Percentiles rank a stretch among this genome's conserved stretches.
Evolutionary conservation across 2,797 vertebrate species (phyloP).

Genomic region (Amniataba percoides): DNA sequence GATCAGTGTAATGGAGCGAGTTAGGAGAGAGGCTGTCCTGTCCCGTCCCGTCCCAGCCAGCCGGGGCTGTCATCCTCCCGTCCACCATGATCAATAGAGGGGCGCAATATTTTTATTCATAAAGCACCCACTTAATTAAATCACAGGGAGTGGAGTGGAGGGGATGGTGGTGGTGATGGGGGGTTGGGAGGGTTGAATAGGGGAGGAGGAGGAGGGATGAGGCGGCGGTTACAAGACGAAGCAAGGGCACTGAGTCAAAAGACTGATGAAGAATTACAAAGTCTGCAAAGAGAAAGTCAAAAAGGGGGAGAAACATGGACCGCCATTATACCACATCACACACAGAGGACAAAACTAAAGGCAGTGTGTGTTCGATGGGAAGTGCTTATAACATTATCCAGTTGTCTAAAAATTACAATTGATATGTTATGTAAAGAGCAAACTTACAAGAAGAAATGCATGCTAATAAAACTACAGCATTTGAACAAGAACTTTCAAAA

Average conservation of each 20-base stretch:
- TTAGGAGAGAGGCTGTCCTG: slow-evolving; percentile 60
- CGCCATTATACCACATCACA: slow-evolving; percentile 20
- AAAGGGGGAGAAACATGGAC: slow-evolving; percentile 32
- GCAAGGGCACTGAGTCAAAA: slow-evolving; percentile 77
- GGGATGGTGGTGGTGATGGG: slow-evolving; percentile 79
- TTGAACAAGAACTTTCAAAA: slow-evolving; percentile 8
- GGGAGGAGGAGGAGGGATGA: slow-evolving; percentile 44
- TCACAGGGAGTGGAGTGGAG: slow-evolving; percentile 83
- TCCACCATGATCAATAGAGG: slow-evolving; percentile 93
- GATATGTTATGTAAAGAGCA: slow-evolving; percentile 11
- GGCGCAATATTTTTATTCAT: slow-evolving; percentile 97
- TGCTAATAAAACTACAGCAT: not conserved
- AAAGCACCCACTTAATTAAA: slow-evolving; percentile 96
- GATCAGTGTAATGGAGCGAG: slow-evolving; percentile 52
- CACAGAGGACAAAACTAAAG: slow-evolving; percentile 44
- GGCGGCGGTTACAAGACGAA: slow-evolving; percentile 48
- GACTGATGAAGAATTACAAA: slow-evolving; percentile 75
- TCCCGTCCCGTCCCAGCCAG: slow-evolving; percentile 58
- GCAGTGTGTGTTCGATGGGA: slow-evolving; percentile 32
- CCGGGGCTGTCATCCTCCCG: slow-evolving; percentile 66
- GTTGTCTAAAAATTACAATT: slow-evolving; percentile 24
- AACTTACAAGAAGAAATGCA: slow-evolving; percentile 11
- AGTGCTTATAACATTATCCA: slow-evolving; percentile 23
- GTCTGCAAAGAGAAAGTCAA: slow-evolving; percentile 45
- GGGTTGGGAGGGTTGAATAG: slow-evolving; percentile 39